Percentiles rank a stretch among this genome's conserved stretches.
These are phyloP conservation scores for Gallinago jamesoni DNA, from an alignment of 2,113 vertebrate species.

Conservation along the genomic window DNA sequence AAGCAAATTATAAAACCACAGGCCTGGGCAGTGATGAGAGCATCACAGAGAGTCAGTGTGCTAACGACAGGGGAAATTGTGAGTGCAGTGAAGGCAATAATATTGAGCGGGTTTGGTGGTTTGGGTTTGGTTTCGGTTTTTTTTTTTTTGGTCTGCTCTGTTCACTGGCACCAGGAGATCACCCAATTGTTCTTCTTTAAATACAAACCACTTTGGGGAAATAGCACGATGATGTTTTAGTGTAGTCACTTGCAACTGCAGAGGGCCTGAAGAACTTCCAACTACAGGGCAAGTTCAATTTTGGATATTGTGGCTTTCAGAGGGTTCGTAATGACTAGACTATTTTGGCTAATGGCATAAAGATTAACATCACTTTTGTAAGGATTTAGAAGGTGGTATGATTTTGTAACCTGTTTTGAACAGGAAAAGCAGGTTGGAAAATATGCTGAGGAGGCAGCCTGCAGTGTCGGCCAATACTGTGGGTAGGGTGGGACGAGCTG, in stretches of 20 bases:
- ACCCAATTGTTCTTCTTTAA: background rate
- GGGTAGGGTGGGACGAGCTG: background rate
- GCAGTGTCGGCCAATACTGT: background rate
- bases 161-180: background rate
- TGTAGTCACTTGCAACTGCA: background rate
- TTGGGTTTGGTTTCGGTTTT: background rate
- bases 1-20: background rate
- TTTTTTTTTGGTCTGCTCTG: background rate
- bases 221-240: accelerated
- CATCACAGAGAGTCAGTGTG: background rate
- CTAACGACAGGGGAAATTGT: background rate
- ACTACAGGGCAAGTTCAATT: background rate
- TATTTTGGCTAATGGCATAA: background rate
- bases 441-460: background rate
- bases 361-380: background rate
- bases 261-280: background rate
- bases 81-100: background rate
- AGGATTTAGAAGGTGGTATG: background rate
- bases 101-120: background rate
- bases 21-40: too few relatives aligned
- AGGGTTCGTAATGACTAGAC: background rate
- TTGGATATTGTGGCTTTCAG: background rate
- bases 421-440: background rate
- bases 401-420: background rate
- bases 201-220: background rate